These are phyloP conservation scores for Aphidius colemani DNA, from an alignment of 2,888 invertebrate genomes.

Conservation along the genomic window DNA sequence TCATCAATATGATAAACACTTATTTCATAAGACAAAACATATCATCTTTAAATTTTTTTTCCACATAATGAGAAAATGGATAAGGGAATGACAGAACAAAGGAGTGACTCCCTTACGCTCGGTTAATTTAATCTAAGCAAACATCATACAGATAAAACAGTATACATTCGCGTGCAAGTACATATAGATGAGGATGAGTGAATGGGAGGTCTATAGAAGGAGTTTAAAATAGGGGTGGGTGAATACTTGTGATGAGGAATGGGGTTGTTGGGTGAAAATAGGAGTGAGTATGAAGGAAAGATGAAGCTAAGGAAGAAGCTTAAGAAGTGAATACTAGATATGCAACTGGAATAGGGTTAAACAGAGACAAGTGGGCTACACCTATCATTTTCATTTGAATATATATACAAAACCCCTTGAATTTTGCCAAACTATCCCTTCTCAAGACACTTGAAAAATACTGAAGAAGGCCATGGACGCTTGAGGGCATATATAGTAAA, in stretches of 20 bases:
- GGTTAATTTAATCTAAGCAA: slow-evolving; percentile 60
- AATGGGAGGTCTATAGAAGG: slow-evolving; percentile 28
- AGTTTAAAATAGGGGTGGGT: no score
- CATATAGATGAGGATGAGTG: slow-evolving; percentile 27
- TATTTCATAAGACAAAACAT: not conserved
- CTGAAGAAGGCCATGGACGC: slow-evolving; percentile 13
- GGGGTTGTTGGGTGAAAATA: not conserved
- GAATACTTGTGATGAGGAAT: no score
- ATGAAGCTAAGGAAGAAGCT: no score
- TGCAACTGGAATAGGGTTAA: slow-evolving; percentile 25
- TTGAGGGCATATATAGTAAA: slow-evolving; percentile 20
- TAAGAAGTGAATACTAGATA: slow-evolving; percentile 5
- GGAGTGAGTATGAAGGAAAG: slow-evolving; percentile 30
- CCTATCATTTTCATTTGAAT: slow-evolving; percentile 1
- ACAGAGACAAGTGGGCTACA: slow-evolving; percentile 14
- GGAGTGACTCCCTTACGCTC: slow-evolving; percentile 41
- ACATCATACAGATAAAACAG: slow-evolving; percentile 51
- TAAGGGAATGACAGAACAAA: slow-evolving; percentile 16
- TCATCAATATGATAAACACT: not conserved
- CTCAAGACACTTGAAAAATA: slow-evolving; percentile 6
- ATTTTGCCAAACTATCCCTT: slow-evolving; percentile 5
- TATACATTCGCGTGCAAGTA: slow-evolving; percentile 20
- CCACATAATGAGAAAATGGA: not conserved
- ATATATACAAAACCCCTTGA: slow-evolving; percentile 19
- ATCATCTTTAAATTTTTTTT: not conserved